Evolutionary conservation across 1,140 invertebrate genomes (phyloP).

Genomic region (Phenacoccus solenopsis): DNA sequence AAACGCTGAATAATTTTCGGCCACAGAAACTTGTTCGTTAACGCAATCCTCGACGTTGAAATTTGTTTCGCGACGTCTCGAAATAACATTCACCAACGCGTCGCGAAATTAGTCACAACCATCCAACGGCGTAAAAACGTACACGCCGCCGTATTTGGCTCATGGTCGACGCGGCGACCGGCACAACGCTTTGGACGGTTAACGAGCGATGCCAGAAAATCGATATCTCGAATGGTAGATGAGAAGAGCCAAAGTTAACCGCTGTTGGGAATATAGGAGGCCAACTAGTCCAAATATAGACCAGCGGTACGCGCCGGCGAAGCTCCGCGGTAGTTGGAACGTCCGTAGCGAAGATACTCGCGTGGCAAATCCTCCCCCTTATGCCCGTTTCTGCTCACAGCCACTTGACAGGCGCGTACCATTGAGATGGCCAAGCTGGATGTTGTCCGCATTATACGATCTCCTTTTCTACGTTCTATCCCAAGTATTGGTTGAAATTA

Average conservation of each 20-base stretch:
- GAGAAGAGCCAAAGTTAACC: constrained; percentile 10
- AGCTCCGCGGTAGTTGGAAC: not conserved
- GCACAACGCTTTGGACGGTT: not conserved
- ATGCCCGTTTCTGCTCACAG: not conserved
- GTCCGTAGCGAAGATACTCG: not conserved
- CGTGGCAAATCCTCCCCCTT: not conserved
- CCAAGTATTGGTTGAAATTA: too few relatives aligned
- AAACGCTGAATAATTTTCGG: too few relatives aligned
- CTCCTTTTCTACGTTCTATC: too few relatives aligned
- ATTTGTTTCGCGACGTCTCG: too few relatives aligned
- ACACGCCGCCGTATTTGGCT: not conserved
- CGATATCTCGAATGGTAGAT: not conserved
- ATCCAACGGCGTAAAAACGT: too few relatives aligned
- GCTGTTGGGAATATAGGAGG: not conserved
- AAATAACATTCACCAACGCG: too few relatives aligned
- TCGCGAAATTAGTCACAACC: too few relatives aligned
- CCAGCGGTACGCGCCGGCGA: not conserved
- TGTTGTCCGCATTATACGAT: not conserved
- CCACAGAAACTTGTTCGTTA: too few relatives aligned
- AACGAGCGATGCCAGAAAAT: constrained; percentile 6
- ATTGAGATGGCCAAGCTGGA: not conserved
- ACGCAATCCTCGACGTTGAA: too few relatives aligned
- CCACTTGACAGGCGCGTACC: not conserved
- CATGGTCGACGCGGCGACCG: not conserved
- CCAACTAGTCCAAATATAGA: constrained; percentile 11